Conservation (phyloP, 2,888 invertebrate species). For the Athripsodes cinereus region DNA sequence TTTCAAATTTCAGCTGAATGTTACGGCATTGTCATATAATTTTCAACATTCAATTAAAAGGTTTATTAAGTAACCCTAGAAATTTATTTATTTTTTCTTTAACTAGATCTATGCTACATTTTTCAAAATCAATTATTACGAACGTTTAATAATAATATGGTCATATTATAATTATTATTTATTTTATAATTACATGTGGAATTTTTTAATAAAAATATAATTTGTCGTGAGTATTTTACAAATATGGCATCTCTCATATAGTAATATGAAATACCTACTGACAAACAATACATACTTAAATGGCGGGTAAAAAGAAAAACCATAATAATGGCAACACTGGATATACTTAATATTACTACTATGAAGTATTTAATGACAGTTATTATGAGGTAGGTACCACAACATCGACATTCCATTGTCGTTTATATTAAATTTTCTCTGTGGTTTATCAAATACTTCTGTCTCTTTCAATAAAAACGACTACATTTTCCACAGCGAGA, state of each 20-base stretch:
- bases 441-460: neutral
- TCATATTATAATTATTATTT: too few relatives aligned
- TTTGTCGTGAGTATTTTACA: neutral
- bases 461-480: too few relatives aligned
- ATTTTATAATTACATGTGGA: neutral
- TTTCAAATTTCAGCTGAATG: too few relatives aligned
- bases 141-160: too few relatives aligned
- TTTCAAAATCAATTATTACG: too few relatives aligned
- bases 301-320: neutral
- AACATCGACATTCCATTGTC: neutral
- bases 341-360: too few relatives aligned
- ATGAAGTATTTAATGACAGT: neutral
- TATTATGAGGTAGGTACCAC: neutral
- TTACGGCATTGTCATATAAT: too few relatives aligned
- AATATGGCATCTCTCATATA: neutral
- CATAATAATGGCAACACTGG: neutral
- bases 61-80: too few relatives aligned
- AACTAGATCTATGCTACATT: too few relatives aligned
- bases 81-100: too few relatives aligned
- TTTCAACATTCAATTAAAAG: too few relatives aligned
- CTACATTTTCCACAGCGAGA: too few relatives aligned
- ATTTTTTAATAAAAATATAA: neutral
- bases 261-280: neutral
- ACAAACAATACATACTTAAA: neutral
- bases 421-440: constrained; percentile 1